Base-by-base conservation (phyloP, 2,113 vertebrate species). In the Myotis brandtii region DNA sequence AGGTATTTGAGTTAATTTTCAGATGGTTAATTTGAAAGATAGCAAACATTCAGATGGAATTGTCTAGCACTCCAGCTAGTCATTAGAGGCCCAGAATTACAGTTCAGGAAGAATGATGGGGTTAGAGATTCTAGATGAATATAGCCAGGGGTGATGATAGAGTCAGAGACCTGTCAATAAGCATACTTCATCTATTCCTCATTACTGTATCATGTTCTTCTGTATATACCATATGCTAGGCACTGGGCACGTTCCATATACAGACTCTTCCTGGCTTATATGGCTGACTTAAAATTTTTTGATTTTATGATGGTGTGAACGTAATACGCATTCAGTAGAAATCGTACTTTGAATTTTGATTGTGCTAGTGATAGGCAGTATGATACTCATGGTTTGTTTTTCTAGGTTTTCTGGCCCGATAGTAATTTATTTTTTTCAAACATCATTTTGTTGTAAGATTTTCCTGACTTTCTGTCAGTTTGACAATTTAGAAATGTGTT, bases 1-100 rank as follows among this genome's bases (percentile, higher is more conserved):
- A 86, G 82, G 25, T 75, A 50, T 70, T 89, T 85, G 37, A 80
- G 56, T 85, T 96, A 20, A 54, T 27, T 86, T 96, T 93, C 50
- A 62, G 34, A 46, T 75, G 27, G 32, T 69, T 18, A 86, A 86
- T 82, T 70, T 95, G 40, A 75, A 93, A 86, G 14, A 21, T 37
- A 43, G 56, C 17, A 37, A 10, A 67, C n/a, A 81, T 89, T 66
- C 23, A 86, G n/a, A 77, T 85, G 66, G 16, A 77, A 76, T 79
- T 89, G 3, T 48, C 54, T 69, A 62, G 40, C n/a, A 67, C 30
- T 73, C 21, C 66, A 84, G 12, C 69, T 87, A 48, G 37, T 83
- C 50, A 72, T 40, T 30, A 66, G 59, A 84, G 52, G 14, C n/a
- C 52, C 70, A 66, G 40, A 87, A 67, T n/a, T 90, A 62, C 90